phyloP scores from a whole-genome alignment of 2,888 invertebrate species.

The Nesidiocoris tenuis region DNA sequence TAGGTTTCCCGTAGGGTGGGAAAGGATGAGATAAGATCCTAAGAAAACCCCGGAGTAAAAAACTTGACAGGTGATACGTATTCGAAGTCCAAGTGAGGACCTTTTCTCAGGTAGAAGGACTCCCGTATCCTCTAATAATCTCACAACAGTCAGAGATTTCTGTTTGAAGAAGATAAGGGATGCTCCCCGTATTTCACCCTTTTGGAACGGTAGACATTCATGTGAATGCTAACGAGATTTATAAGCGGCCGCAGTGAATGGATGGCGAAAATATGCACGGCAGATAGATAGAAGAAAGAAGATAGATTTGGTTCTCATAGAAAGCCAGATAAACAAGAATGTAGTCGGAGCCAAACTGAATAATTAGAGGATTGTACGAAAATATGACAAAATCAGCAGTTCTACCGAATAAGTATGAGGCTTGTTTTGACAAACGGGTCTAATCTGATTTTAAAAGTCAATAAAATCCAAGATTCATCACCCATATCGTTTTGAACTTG shows the following conservation, averaged over 20 bases:
- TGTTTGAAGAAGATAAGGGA: conserved; percentile 11
- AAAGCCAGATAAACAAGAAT: too few relatives aligned
- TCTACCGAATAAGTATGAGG: too few relatives aligned
- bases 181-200: background rate
- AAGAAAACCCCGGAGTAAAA: conserved; percentile 1
- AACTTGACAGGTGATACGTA: conserved; percentile 26
- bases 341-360: too few relatives aligned
- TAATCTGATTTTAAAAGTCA: too few relatives aligned
- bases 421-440: too few relatives aligned
- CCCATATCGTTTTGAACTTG: too few relatives aligned
- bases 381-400: too few relatives aligned
- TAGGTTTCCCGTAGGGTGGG: background rate
- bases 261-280: background rate
- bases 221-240: background rate
- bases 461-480: too few relatives aligned
- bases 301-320: background rate
- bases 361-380: too few relatives aligned
- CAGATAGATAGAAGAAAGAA: background rate
- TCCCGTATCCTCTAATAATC: conserved; percentile 4
- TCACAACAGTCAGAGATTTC: conserved; percentile 16
- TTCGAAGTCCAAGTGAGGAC: background rate
- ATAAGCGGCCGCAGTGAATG: background rate
- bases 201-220: background rate
- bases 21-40: conserved; percentile 17
- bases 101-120: conserved; percentile 16